Evolutionary conservation across 1,140 invertebrate species (phyloP).

Genomic region (Yoshiicerus persimilis): DNA sequence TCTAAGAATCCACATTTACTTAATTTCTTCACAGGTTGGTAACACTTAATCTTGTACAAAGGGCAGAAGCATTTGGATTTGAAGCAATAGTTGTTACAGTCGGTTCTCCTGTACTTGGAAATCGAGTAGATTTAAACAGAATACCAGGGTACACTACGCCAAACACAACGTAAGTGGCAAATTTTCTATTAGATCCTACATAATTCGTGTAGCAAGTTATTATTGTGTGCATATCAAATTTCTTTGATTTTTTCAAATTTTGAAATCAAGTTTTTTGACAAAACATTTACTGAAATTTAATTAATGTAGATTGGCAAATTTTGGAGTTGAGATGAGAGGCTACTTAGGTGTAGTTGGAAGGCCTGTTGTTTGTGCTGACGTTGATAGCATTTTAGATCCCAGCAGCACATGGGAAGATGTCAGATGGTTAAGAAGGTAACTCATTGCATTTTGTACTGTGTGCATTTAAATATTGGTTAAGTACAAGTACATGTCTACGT

Average conservation of each 20-base stretch:
- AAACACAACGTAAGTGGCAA: not conserved
- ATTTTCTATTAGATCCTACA: too few relatives aligned
- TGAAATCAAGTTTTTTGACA: too few relatives aligned
- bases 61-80: constrained; percentile 82
- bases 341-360: constrained; percentile 66
- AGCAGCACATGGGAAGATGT: constrained; percentile 81
- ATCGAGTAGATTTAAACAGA: not conserved
- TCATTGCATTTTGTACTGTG: not conserved
- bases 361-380: not conserved
- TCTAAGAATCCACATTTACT: not conserved
- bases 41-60: constrained; percentile 39
- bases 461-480: not conserved
- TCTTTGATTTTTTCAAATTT: too few relatives aligned
- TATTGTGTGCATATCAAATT: too few relatives aligned
- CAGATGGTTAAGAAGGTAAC: constrained; percentile 73
- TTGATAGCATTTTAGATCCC: constrained; percentile 70
- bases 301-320: not conserved
- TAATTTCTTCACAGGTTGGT: not conserved
- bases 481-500: too few relatives aligned
- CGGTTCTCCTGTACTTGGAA: constrained; percentile 82
- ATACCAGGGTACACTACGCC: not conserved
- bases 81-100: constrained; percentile 84
- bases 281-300: too few relatives aligned
- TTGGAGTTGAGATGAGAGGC: constrained; percentile 54
- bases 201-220: too few relatives aligned